Evolutionary conservation across 2,888 invertebrate species (phyloP).

Genomic region (Chloroclysta siterata): DNA sequence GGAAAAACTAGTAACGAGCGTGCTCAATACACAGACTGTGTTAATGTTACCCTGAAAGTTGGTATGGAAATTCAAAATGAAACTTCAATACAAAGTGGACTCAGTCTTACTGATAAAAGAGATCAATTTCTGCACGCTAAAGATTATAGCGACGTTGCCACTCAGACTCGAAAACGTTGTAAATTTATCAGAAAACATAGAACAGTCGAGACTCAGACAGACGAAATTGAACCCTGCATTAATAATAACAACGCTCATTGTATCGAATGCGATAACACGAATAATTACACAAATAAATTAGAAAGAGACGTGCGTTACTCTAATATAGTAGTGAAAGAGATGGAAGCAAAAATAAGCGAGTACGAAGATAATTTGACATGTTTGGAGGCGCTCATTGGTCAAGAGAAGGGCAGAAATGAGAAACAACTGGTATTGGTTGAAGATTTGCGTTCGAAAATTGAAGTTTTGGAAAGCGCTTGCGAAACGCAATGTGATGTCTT

Average conservation of each 20-base stretch:
- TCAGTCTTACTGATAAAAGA: slow-evolving; percentile 14
- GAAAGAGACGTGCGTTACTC: slow-evolving; percentile 57
- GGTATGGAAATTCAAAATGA: slow-evolving; percentile 34
- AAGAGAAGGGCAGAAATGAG: slow-evolving; percentile 59
- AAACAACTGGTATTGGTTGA: slow-evolving; percentile 54
- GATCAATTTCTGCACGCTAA: slow-evolving; percentile 18
- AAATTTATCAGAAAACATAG: slow-evolving; percentile 18
- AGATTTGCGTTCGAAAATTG: slow-evolving; percentile 57
- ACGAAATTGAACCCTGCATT: slow-evolving; percentile 11
- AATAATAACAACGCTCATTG: slow-evolving; percentile 55
- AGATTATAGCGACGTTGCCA: slow-evolving; percentile 8
- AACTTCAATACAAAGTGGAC: slow-evolving; percentile 15
- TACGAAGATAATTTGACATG: slow-evolving; percentile 64
- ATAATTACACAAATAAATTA: slow-evolving; percentile 51
- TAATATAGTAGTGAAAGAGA: slow-evolving; percentile 49
- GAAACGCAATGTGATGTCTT: slow-evolving; percentile 54
- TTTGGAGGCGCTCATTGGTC: slow-evolving; percentile 57
- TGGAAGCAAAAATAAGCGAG: slow-evolving; percentile 56
- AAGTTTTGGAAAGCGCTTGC: slow-evolving; percentile 56
- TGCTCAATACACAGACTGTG: slow-evolving; percentile 6
- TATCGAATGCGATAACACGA: slow-evolving; percentile 56
- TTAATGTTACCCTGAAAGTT: too few species aligned
- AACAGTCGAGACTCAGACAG: slow-evolving; percentile 27
- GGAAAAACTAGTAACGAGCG: neutral
- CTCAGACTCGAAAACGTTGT: slow-evolving; percentile 21